Conservation (phyloP, 2,113 vertebrate species). For the Trachemys scripta region DNA sequence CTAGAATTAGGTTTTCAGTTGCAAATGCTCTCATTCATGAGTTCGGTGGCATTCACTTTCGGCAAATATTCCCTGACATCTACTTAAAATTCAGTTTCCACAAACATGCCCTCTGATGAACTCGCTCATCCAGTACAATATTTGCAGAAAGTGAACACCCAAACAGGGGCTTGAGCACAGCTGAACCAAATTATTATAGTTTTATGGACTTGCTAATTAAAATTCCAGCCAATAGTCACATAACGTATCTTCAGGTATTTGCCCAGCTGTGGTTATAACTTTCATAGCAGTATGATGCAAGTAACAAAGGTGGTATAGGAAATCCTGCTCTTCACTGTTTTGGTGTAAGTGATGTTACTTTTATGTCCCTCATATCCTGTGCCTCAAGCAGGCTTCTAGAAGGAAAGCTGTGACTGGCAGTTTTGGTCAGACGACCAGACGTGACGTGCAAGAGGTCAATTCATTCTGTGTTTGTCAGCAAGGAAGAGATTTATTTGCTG, state of each 20-base stretch:
- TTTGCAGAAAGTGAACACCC: slow-evolving; percentile 45
- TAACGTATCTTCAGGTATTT: slow-evolving; percentile 14
- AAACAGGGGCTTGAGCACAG: slow-evolving; percentile 9
- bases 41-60: slow-evolving; percentile 41
- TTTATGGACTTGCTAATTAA: neutral
- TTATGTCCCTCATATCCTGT: slow-evolving; percentile 62
- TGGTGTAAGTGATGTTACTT: slow-evolving; percentile 61
- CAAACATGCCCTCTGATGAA: slow-evolving; percentile 22
- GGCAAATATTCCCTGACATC: slow-evolving; percentile 47
- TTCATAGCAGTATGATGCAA: slow-evolving; percentile 12
- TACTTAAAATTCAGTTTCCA: slow-evolving; percentile 47
- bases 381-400: slow-evolving; percentile 50
- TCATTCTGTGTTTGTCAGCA: slow-evolving; percentile 73
- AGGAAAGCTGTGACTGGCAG: slow-evolving; percentile 64
- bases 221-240: slow-evolving; percentile 16
- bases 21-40: slow-evolving; percentile 13
- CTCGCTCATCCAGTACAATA: neutral
- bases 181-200: neutral
- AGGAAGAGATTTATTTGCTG: slow-evolving; percentile 80
- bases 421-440: slow-evolving; percentile 66
- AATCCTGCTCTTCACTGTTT: slow-evolving; percentile 66
- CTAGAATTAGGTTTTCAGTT: neutral
- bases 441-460: slow-evolving; percentile 69
- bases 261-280: slow-evolving; percentile 21
- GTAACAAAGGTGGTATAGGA: slow-evolving; percentile 61